Evolutionary conservation across 2,888 invertebrate species (phyloP), one percentile per base, ranked within the genome.

Genomic region (Gandaritis pyraliata): DNA sequence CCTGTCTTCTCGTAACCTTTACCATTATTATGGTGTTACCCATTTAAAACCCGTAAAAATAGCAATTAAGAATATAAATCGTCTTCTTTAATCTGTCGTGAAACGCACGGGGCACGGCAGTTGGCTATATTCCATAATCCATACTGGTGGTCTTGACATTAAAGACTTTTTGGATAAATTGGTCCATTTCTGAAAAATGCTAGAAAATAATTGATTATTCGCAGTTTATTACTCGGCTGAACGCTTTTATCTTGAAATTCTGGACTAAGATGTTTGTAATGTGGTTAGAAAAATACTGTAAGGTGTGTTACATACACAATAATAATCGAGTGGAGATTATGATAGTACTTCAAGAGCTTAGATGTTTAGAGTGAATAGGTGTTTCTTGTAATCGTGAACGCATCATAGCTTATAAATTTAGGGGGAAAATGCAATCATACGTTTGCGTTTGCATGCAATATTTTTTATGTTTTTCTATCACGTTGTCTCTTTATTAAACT

Each of bases 71-170:
- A 29, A 48, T 12, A 52, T 48, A 43, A 33, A 64, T 52, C 56
- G 38, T 46, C 43, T 39, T 33, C 39, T 43, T 39, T 63, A 63
- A 51, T 56, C 30, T 36, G 39, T 41, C 16, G n/a, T 47, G 48
- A 59, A 63, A 56, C 39, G 48, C 55, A 52, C 56, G 64, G 41
- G 16, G 46, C n/a, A 29, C 16, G 39, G 23, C 7, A 23, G 46
- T 75, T 78, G 78, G 78, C 78, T 55, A 18, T 48, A 38, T 57
- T 76, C 77, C 78, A 72, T 58, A 18, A 10, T 33, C 33, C 33
- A 7, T 23, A 23, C 53, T 54, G n/a, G 54, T 55, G 68, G 59
- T 54, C 49, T 58, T 52, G 68, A 65, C 66, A 57, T 66, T 66
- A 68, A 68, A 70, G 18, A 63, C 55, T 49, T 52, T 51, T 69